Evolutionary conservation across 2,113 vertebrate genomes (phyloP), one percentile per base, ranked within the genome.

Genomic region (Rhea americana): DNA sequence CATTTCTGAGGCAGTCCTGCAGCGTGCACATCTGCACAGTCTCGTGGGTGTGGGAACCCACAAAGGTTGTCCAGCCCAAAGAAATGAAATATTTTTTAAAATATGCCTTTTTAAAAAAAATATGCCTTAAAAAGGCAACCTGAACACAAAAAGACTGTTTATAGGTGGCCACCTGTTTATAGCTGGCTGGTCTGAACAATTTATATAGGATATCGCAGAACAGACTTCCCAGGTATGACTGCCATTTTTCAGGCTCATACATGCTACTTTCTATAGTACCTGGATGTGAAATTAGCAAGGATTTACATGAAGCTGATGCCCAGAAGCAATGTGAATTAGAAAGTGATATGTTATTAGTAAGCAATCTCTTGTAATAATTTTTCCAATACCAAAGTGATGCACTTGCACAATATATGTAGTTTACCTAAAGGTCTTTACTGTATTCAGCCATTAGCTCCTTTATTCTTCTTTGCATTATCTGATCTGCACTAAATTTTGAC

Each of bases 331-430:
- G 76, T 72, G 30, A 81, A 61, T 84, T 67, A 83, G n/a, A 55
- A 92, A 78, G 81, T 71, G 67, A 68, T 68, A 47, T 55, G 77
- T 28, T 93, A 87, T 82, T 92, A 95, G 91, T 61, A 91, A 80
- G 59, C 80, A 55, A 43, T 94, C 47, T 70, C 61, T 76, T 93
- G 53, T 62, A 82, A 63, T 86, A 96, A 87, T 95, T 87, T 97
- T 92, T 79, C 66, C 53, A 12, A 82, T 93, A 85, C 39, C 83
- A 13, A 84, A 94, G 28, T 26, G 32, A n/a, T 86, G 56, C 3
- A 2, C 45, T 58, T 50, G 45, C 5, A 41, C 8, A 12, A 20
- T 48, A 14, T 65, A 47, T 5, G 0, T 35, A 20, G 17, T 77
- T 91, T 48, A n/a, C n/a, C 21, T 76, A 14, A 53, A 82, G 63